Conservation (phyloP, 2,888 invertebrate genomes). For the Phyto melanocephala region DNA sequence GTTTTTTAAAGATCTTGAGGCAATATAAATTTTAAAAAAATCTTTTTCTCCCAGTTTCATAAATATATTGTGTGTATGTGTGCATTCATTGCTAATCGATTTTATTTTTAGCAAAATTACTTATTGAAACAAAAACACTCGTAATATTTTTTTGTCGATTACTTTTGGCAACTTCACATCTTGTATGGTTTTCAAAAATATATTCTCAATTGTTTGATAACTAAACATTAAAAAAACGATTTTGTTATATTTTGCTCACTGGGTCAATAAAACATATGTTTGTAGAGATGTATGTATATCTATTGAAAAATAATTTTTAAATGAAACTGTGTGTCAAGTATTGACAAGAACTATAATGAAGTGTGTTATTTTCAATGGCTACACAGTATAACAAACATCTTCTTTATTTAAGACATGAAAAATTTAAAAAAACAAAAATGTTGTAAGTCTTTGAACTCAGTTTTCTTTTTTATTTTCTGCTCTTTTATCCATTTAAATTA, state of each 20-base stretch:
- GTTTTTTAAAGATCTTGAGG: not conserved
- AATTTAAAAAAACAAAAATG: too few relatives aligned
- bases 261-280: constrained; percentile 9
- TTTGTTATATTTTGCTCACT: constrained; percentile 8
- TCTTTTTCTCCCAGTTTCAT: not conserved
- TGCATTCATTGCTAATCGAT: constrained; percentile 44
- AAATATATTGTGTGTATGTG: not conserved
- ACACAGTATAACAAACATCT: too few relatives aligned
- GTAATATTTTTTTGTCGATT: not conserved
- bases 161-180: constrained; percentile 7
- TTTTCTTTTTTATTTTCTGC: too few relatives aligned
- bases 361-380: too few relatives aligned
- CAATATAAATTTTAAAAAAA: not conserved
- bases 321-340: constrained; percentile 29
- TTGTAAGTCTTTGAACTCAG: too few relatives aligned
- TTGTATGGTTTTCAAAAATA: constrained; percentile 1
- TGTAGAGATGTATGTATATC: constrained; percentile 6
- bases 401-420: too few relatives aligned
- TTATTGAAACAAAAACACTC: constrained; percentile 1
- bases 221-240: constrained; percentile 29
- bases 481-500: too few relatives aligned
- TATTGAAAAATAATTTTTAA: constrained; percentile 25
- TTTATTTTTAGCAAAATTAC: not conserved
- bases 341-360: constrained; percentile 34
- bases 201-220: constrained; percentile 52